These are phyloP conservation scores for Piprites chloris DNA, from an alignment of 2,113 vertebrate species.

Conservation along the genomic window DNA sequence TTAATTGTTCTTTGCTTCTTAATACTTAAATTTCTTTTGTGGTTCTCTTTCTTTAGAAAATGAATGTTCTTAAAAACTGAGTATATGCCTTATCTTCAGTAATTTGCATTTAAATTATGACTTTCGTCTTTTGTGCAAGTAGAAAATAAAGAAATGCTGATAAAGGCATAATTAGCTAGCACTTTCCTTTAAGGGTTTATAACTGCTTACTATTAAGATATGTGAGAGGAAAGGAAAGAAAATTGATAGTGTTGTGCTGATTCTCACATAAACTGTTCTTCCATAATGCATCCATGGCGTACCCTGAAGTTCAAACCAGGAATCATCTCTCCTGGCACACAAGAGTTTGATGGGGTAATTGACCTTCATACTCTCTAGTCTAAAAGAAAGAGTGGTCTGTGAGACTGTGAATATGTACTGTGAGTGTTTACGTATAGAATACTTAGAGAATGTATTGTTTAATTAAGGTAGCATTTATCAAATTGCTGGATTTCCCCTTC, in stretches of 20 bases:
- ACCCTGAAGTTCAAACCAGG: background rate
- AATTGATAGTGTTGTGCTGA: background rate
- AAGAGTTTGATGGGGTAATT: background rate
- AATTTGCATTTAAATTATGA: conserved; percentile 42
- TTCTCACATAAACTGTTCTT: background rate
- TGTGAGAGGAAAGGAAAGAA: background rate
- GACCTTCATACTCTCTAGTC: background rate
- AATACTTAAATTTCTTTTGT: background rate
- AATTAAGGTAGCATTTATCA: background rate
- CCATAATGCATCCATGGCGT: background rate
- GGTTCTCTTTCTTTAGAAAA: background rate
- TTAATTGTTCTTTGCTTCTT: background rate
- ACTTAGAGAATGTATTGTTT: background rate
- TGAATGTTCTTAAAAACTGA: background rate
- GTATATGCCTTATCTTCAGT: conserved; percentile 24
- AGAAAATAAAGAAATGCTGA: conserved; percentile 38
- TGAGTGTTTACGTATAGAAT: background rate
- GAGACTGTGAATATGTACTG: background rate
- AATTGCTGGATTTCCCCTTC: background rate
- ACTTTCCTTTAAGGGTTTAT: conserved; percentile 17
- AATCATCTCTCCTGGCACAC: background rate
- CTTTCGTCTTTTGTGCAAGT: conserved; percentile 19
- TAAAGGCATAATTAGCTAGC: conserved; percentile 48
- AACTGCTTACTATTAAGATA: background rate
- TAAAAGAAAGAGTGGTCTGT: background rate